Evolutionary conservation across 2,797 vertebrate genomes (phyloP).

Genomic region (Acanthurus tractus): DNA sequence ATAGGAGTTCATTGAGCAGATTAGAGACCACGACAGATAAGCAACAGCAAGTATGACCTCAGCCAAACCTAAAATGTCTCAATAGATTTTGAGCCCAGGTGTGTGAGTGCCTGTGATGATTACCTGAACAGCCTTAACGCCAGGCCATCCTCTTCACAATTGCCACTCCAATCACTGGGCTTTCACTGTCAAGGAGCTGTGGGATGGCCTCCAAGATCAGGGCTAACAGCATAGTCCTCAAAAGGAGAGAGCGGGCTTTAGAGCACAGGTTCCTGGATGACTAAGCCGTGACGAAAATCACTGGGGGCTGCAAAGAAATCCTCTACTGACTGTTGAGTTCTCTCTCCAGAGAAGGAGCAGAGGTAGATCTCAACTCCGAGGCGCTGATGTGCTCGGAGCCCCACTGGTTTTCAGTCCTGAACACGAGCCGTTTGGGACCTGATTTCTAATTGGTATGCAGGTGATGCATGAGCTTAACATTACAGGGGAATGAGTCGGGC

Average conservation of each 20-base stretch:
- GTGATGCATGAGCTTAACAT: slow-evolving; percentile 56
- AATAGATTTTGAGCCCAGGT: slow-evolving; percentile 59
- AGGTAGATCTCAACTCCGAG: slow-evolving; percentile 42
- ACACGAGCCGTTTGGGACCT: slow-evolving; percentile 48
- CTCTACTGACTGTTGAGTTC: slow-evolving; percentile 44
- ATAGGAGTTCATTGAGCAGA: slow-evolving; percentile 6
- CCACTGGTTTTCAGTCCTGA: slow-evolving; percentile 52
- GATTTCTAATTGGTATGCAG: slow-evolving; percentile 72
- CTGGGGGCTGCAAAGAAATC: slow-evolving; percentile 37
- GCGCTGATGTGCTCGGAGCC: slow-evolving; percentile 56
- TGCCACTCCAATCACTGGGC: slow-evolving; percentile 75
- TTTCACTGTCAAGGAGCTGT: slow-evolving; percentile 68
- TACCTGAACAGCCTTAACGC: slow-evolving; percentile 60
- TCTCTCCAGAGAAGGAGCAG: slow-evolving; percentile 43
- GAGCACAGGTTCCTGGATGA: slow-evolving; percentile 38
- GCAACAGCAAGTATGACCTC: slow-evolving; percentile 23
- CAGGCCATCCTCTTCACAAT: slow-evolving; percentile 52
- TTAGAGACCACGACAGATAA: slow-evolving; percentile 38
- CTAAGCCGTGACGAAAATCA: slow-evolving; percentile 59
- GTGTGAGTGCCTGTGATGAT: slow-evolving; percentile 56
- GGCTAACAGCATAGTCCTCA: slow-evolving; percentile 38
- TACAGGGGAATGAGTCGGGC: background rate
- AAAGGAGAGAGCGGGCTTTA: slow-evolving; percentile 15
- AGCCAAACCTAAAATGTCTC: slow-evolving; percentile 19
- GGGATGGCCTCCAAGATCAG: slow-evolving; percentile 48